Evolutionary conservation across 37 sponge, comb jelly and placozoan species (phyloP), one percentile per base, ranked within the genome.

Genomic region (Theonella swinhoei): DNA sequence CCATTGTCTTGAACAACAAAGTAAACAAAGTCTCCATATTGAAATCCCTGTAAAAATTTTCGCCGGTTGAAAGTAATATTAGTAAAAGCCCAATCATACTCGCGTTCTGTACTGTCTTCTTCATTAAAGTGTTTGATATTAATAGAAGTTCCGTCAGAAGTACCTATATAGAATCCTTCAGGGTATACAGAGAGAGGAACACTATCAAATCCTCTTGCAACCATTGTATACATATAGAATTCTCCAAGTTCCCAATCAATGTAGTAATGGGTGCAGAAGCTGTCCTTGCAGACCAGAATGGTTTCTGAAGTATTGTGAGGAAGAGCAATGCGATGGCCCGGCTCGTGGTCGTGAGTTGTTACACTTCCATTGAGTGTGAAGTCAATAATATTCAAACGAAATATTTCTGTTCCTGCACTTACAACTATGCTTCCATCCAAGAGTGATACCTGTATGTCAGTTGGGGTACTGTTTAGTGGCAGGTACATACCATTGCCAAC

Each of bases 1-100:
- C 72, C 40, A 32, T 71, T 71, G 40, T 71, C 72, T 19, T 4
- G 14, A 29, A 71, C 72, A 39, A 71, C 39, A 32, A 33, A 71
- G 39, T 71, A 71, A 4, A 71, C 72, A 71, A 71, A 71, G 22
- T 37, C 39, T 23, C 72, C 72, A 17, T 24, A 7, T 5, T 26
- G 25, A n/a, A 65, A 65, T 65, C 29, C 66, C 5, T 23, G 25
- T 5, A 65, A 20, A 26, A 65, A 65, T 7, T 65, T 4, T 26
- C 66, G 66, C 24, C 66, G 25, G 5, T 23, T 23, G 66, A 47
- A 47, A 14, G 7, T 47, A 17, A 17, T 14, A 14, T 47, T 47
- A 17, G 7, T 7, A 14, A 47, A 47, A 17, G 14, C 54, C 7
- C 54, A 7, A 14, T 47, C 54, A 14, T 47, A 47, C 7, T 47